Conservation (phyloP, 2,888 invertebrate species). For the Dasypogon diadema region DNA sequence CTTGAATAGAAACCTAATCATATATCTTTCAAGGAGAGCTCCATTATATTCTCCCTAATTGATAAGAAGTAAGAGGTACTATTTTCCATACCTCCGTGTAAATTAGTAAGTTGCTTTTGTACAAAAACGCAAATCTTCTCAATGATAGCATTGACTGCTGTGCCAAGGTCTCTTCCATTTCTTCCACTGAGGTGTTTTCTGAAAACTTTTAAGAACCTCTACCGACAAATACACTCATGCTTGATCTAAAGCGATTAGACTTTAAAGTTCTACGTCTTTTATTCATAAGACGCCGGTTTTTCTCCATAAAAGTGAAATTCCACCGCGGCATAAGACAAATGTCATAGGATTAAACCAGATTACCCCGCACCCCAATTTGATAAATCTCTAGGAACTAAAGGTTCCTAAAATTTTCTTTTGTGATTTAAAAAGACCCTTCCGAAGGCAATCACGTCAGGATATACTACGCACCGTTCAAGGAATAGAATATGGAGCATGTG, state of each 20-base stretch:
- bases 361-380: conserved; percentile 11
- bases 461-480: neutral
- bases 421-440: neutral
- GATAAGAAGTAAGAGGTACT: neutral
- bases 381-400: conserved; percentile 10
- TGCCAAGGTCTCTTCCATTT: neutral
- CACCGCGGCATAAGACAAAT: conserved; percentile 21
- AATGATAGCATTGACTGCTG: too few relatives aligned
- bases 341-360: conserved; percentile 20
- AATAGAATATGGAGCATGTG: neutral
- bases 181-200: neutral
- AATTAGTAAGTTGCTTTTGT: too few relatives aligned
- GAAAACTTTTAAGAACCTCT: too few relatives aligned
- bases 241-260: too few relatives aligned
- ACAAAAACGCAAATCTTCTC: neutral
- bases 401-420: conserved; percentile 22
- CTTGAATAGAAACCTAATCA: neutral
- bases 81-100: too few relatives aligned
- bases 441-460: conserved; percentile 19
- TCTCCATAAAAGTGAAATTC: conserved; percentile 1
- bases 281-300: neutral
- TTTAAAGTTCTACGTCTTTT: neutral
- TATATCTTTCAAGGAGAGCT: neutral
- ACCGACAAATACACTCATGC: too few relatives aligned
- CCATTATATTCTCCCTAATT: neutral